These are phyloP conservation scores for Girardinichthys multiradiatus DNA, from an alignment of 2,113 vertebrate genomes.

Conservation along the genomic window DNA sequence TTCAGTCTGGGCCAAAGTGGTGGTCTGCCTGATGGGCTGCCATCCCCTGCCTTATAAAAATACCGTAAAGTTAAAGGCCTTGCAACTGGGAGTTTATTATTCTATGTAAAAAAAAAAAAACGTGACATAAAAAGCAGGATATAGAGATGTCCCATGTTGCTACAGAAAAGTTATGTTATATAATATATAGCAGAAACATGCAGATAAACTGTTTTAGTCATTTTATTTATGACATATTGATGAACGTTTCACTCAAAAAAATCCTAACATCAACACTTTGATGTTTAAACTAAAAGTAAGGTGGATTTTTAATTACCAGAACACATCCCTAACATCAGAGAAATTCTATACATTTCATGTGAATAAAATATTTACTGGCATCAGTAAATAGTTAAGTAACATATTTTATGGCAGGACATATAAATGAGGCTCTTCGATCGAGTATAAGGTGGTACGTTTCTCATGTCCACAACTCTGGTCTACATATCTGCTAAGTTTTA, in stretches of 20 bases:
- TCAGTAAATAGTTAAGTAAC: conserved; percentile 9
- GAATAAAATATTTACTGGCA: conserved; percentile 6
- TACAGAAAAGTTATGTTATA: not conserved
- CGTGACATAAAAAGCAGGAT: conserved; percentile 5
- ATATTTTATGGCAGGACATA: not conserved
- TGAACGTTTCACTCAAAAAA: not conserved
- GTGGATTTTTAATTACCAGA: conserved; percentile 19
- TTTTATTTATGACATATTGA: conserved; percentile 5
- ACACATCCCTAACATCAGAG: conserved; percentile 22
- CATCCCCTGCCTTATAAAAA: conserved; percentile 31
- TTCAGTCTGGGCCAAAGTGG: conserved; percentile 19
- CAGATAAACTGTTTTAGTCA: not conserved
- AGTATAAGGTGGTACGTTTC: not conserved
- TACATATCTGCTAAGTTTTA: conserved; percentile 7
- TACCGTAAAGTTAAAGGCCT: conserved; percentile 13
- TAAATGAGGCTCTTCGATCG: not conserved
- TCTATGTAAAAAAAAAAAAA: not conserved
- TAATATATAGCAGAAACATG: not conserved
- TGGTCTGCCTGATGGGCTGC: conserved; percentile 15
- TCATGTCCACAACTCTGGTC: not conserved
- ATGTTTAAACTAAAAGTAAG: not conserved
- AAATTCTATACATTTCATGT: conserved; percentile 39
- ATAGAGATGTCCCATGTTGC: not conserved
- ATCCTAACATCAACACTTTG: not conserved
- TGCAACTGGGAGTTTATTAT: conserved; percentile 20